phyloP scores from a whole-genome alignment of 2,888 invertebrate genomes.

The Acrobasis suavella region DNA sequence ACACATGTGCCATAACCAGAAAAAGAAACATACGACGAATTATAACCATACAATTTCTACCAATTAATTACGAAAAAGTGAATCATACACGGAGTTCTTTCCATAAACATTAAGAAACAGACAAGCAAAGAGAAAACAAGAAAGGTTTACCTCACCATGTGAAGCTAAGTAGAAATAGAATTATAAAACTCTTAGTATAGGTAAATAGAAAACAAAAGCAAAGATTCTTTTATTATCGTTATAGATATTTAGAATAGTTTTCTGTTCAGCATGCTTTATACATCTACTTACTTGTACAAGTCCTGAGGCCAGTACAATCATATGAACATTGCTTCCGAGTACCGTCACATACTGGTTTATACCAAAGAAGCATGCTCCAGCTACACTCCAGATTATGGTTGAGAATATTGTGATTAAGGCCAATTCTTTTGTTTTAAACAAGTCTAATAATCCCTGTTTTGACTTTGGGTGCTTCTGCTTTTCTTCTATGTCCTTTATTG shows the following conservation, averaged over 20 bases:
- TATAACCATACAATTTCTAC: too few species aligned
- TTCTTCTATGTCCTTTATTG: constrained; percentile 40
- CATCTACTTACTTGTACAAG: constrained; percentile 49
- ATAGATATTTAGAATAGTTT: not conserved
- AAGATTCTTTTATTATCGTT: not conserved
- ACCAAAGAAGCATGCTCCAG: constrained; percentile 52
- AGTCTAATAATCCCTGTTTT: constrained; percentile 43
- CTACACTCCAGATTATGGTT: constrained; percentile 45
- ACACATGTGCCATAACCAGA: too few species aligned
- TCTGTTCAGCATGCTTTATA: not conserved
- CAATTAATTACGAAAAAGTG: too few species aligned
- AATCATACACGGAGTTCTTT: too few species aligned
- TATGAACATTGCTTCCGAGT: constrained; percentile 47
- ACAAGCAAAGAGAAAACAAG: too few species aligned
- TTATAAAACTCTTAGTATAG: too few species aligned
- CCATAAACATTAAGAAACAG: too few species aligned
- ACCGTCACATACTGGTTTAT: constrained; percentile 52
- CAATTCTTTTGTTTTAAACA: constrained; percentile 49
- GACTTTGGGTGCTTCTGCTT: constrained; percentile 33
- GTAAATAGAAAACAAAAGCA: not conserved
- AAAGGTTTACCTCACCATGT: too few species aligned
- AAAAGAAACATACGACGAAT: too few species aligned
- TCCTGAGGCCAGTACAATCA: constrained; percentile 47
- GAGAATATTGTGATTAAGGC: constrained; percentile 42
- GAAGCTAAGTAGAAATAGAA: too few species aligned